These are phyloP conservation scores for Henicopernis longicauda DNA, from an alignment of 2,113 vertebrate species.

Conservation along the genomic window DNA sequence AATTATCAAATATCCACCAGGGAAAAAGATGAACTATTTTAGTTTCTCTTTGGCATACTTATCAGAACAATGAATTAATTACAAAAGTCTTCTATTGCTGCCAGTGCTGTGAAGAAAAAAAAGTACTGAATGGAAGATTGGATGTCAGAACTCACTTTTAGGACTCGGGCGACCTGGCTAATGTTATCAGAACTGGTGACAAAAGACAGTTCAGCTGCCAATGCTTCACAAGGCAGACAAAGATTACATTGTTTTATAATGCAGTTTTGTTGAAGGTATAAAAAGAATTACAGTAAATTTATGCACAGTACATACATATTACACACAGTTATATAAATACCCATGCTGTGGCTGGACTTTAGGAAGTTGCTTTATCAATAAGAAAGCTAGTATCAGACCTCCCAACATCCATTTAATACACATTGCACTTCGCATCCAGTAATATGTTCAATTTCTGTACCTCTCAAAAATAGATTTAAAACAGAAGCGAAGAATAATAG, in stretches of 20 bases:
- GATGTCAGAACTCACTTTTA: neutral
- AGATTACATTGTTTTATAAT: neutral
- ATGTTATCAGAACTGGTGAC: neutral
- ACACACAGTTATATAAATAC: slow-evolving; percentile 60
- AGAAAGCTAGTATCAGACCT: neutral
- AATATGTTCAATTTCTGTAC: slow-evolving; percentile 77
- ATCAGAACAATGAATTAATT: slow-evolving; percentile 27
- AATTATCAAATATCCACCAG: slow-evolving; percentile 39
- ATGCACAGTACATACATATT: slow-evolving; percentile 60
- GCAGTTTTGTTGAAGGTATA: slow-evolving; percentile 24
- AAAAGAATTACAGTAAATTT: slow-evolving; percentile 58
- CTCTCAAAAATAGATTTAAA: slow-evolving; percentile 85
- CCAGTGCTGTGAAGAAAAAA: slow-evolving; percentile 8
- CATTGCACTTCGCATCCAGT: slow-evolving; percentile 68
- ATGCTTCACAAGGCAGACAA: slow-evolving; percentile 29
- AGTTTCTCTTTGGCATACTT: slow-evolving; percentile 66
- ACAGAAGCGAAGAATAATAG: slow-evolving; percentile 78
- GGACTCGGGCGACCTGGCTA: neutral
- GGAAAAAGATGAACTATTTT: slow-evolving; percentile 33
- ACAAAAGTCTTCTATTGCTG: slow-evolving; percentile 41
- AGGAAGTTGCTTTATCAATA: slow-evolving; percentile 3
- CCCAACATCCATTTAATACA: slow-evolving; percentile 34
- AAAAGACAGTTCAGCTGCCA: neutral
- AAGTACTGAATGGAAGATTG: neutral
- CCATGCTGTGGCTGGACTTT: slow-evolving; percentile 32